phyloP scores from a whole-genome alignment of 2,113 vertebrate genomes.

The Carettochelys insculpta region DNA sequence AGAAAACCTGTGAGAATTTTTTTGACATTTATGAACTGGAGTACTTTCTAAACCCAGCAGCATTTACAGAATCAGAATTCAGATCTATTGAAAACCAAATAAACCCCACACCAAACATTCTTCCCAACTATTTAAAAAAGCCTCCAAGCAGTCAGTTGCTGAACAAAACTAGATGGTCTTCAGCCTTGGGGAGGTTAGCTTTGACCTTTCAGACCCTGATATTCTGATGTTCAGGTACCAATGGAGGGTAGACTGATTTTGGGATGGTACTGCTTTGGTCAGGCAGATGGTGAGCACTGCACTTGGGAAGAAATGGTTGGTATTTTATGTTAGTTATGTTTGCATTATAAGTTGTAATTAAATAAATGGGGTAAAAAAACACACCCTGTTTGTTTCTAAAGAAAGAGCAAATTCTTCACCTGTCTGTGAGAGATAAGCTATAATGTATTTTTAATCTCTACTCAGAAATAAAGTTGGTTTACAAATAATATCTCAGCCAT shows the following conservation, averaged over 20 bases:
- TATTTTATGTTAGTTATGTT: conserved; percentile 19
- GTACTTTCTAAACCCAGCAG: not conserved
- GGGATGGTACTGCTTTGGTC: conserved; percentile 9
- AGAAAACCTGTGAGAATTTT: not conserved
- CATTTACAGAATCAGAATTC: not conserved
- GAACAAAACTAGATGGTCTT: conserved; percentile 13
- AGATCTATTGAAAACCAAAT: not conserved
- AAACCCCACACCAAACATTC: not conserved
- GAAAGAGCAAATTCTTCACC: conserved; percentile 41
- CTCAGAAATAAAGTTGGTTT: conserved; percentile 53
- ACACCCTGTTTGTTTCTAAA: not conserved
- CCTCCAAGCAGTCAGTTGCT: conserved; percentile 30
- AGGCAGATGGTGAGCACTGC: conserved; percentile 48
- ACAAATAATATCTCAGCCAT: conserved; percentile 57
- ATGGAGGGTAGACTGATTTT: not conserved
- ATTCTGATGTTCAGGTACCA: conserved; percentile 62
- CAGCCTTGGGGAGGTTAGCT: conserved; percentile 35
- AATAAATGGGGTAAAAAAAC: conserved; percentile 40
- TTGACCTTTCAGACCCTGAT: conserved; percentile 43
- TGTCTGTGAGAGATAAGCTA: conserved; percentile 60
- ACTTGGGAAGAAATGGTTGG: not conserved
- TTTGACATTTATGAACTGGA: not conserved
- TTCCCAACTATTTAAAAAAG: not conserved
- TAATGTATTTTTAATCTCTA: conserved; percentile 58
- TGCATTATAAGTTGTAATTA: not conserved